Evolutionary conservation across 2,113 vertebrate species (phyloP).

Genomic region (Aspiorhynchus laticeps): DNA sequence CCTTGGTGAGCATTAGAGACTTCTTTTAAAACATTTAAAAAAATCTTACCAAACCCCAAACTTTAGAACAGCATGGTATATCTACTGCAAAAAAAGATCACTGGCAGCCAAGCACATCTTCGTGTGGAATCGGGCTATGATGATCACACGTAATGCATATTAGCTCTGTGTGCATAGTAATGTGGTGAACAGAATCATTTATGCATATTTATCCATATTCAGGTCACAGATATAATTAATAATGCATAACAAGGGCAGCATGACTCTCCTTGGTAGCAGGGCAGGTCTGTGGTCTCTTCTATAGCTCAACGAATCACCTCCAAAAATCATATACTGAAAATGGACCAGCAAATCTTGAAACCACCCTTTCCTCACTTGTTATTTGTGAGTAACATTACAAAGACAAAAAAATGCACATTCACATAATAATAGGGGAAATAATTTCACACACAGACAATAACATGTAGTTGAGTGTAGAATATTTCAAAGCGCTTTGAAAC

Average conservation of each 20-base stretch:
- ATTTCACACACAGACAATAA: not conserved
- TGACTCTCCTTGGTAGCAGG: not conserved
- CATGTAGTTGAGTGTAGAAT: not conserved
- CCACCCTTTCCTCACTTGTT: not conserved
- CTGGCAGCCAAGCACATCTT: conserved; percentile 51
- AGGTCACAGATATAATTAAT: conserved; percentile 46
- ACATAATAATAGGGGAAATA: not conserved
- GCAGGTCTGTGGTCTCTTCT: not conserved
- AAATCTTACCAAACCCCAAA: not conserved
- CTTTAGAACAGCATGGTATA: not conserved
- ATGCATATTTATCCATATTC: conserved; percentile 37
- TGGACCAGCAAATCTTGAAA: not conserved
- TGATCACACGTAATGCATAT: conserved; percentile 45
- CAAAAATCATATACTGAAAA: not conserved
- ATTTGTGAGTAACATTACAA: not conserved
- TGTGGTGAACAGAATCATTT: conserved; percentile 57
- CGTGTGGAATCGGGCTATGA: conserved; percentile 20
- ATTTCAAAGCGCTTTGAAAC: not conserved
- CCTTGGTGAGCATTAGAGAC: not conserved
- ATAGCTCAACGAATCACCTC: not conserved
- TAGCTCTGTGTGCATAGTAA: conserved; percentile 60
- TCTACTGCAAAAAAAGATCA: not conserved
- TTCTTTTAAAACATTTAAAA: not conserved
- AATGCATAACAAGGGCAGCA: conserved; percentile 35
- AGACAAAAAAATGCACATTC: not conserved